These are phyloP conservation scores for Parapsyche elsis DNA, from an alignment of 1,140 invertebrate species.

Conservation along the genomic window DNA sequence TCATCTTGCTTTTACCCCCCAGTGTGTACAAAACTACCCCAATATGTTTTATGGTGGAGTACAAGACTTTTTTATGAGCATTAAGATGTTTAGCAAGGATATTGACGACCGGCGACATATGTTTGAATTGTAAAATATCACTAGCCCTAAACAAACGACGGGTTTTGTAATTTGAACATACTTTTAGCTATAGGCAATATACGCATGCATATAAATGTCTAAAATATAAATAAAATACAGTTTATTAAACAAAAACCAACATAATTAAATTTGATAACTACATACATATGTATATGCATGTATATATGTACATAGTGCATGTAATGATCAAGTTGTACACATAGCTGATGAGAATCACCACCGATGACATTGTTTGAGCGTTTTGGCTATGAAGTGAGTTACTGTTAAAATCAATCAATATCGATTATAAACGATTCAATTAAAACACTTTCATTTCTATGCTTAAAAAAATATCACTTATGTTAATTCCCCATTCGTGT, in stretches of 20 bases:
- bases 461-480: not conserved
- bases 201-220: too few species aligned
- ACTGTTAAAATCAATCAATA: too few species aligned
- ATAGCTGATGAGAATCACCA: too few species aligned
- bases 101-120: constrained; percentile 20
- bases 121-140: constrained; percentile 23
- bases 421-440: too few species aligned
- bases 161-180: not conserved
- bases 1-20: not conserved
- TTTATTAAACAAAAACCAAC: too few species aligned
- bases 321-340: too few species aligned
- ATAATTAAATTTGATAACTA: not conserved
- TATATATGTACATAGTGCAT: too few species aligned
- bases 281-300: not conserved
- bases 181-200: too few species aligned
- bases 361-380: too few species aligned
- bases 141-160: not conserved
- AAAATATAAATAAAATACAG: too few species aligned
- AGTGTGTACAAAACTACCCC: constrained; percentile 7
- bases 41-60: constrained; percentile 22
- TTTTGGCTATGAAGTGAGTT: too few species aligned
- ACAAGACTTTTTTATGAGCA: constrained; percentile 32
- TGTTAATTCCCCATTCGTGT: constrained; percentile 24
- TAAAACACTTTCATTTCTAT: too few species aligned
- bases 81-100: constrained; percentile 30